Evolutionary conservation across 2,797 vertebrate species (phyloP).

Genomic region (Pristis pectinata): DNA sequence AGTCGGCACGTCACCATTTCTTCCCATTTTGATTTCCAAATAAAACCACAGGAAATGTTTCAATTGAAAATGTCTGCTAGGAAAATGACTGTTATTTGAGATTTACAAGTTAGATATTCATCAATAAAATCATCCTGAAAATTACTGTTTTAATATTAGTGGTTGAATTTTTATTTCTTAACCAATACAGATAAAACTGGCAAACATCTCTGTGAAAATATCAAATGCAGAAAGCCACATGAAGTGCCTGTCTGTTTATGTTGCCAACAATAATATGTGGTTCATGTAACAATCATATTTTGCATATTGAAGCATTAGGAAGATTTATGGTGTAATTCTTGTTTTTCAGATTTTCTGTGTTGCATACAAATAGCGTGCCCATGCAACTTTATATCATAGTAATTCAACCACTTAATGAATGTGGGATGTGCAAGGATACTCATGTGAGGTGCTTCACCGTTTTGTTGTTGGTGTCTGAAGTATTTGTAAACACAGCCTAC

Average conservation of each 20-base stretch:
- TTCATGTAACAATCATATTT: not conserved
- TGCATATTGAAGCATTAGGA: too few relatives aligned
- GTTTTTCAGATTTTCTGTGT: not conserved
- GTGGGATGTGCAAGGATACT: not conserved
- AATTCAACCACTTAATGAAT: not conserved
- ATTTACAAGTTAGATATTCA: not conserved
- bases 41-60: not conserved
- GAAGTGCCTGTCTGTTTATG: not conserved
- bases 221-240: not conserved
- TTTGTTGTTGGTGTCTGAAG: not conserved
- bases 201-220: not conserved
- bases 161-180: not conserved
- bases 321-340: not conserved
- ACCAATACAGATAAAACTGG: not conserved
- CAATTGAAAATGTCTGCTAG: not conserved
- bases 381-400: not conserved
- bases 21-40: not conserved
- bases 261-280: not conserved
- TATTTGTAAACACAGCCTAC: not conserved
- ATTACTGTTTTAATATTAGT: not conserved
- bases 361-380: not conserved
- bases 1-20: not conserved
- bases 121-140: slow-evolving; percentile 1
- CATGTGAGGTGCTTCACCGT: not conserved
- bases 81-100: not conserved